Base-by-base conservation (phyloP, 2,797 vertebrate genomes). In the Acanthurus lineatus region DNA sequence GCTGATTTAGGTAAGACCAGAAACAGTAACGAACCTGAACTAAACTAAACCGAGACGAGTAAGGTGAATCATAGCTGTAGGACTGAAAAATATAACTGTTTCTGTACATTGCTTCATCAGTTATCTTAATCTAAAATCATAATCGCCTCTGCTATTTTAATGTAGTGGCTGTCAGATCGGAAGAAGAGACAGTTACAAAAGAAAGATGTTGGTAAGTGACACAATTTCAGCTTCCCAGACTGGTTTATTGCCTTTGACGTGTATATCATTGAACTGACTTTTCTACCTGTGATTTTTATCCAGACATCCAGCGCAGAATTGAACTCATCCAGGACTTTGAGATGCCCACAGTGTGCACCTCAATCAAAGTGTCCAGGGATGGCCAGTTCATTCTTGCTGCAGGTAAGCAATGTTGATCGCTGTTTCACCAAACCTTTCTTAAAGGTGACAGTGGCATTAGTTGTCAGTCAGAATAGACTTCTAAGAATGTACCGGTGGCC, bases 311-410 rank as follows among this genome's bases (percentile, higher is more conserved):
- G 49, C 97, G 96, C 73, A 97, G 98, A 93, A 99, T 99, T 58
- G 98, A 99, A 86, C 97, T 99, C 78, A 98, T 99, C 89, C 98
- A 99, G 87, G 98, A 99, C 87, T 99, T 99, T 93, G 97, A 99
- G 89, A 99, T 99, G 98, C 98, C 98, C 56, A 98, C 98, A 0
- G 94, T 99, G 81, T 96, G 96, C 90, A 97, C 96, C 61, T 97
- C 97, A 59, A 95, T 99, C 86, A 97, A 96, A 88, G 97, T 99
- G 60, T 98, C 98, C 17, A 95, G 95, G 85, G 98, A 99, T 77
- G 98, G 98, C 52, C 98, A 99, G 83, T 99, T 96, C 86, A 91
- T 99, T 90, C 92, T 99, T 85, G 98, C 98, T 85, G 94, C 97
- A 80, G 98, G 98, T 99, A n/a, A 84, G 68, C 19, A 3, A 44